Evolutionary conservation across 2,888 invertebrate genomes (phyloP).

Genomic region (Melipona bicolor): DNA sequence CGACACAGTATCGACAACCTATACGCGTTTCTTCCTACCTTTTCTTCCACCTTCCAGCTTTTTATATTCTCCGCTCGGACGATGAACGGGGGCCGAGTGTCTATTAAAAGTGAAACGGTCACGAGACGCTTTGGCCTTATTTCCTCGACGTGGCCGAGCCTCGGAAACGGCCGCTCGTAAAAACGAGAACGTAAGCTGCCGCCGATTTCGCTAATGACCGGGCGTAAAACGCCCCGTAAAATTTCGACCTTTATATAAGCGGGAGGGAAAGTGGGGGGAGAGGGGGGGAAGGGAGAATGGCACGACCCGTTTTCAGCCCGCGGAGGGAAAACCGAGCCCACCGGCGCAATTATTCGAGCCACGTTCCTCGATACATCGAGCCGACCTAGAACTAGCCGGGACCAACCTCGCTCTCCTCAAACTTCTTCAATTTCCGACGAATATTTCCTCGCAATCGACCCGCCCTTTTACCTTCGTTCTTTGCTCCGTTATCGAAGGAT

Average conservation of each 20-base stretch:
- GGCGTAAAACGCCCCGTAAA: conserved; percentile 73
- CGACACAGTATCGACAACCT: conserved; percentile 24
- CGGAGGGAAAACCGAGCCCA: conserved; percentile 29
- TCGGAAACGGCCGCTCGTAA: conserved; percentile 58
- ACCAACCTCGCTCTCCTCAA: background rate
- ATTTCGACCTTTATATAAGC: conserved; percentile 71
- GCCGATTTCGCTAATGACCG: conserved; percentile 74
- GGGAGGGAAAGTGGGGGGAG: background rate
- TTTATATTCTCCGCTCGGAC: background rate
- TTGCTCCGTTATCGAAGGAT: background rate
- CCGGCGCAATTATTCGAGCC: conserved; percentile 60
- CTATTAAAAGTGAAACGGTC: conserved; percentile 53
- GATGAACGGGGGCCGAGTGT: conserved; percentile 5
- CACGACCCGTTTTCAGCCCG: background rate
- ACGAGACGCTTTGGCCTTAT: conserved; percentile 45
- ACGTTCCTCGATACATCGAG: conserved; percentile 65
- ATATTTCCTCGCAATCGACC: conserved; percentile 25
- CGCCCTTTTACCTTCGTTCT: conserved; percentile 8
- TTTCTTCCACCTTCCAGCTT: too few relatives aligned
- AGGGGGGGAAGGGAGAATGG: background rate
- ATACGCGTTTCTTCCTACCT: background rate
- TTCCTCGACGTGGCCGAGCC: conserved; percentile 49
- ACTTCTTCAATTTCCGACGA: conserved; percentile 47
- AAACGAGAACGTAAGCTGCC: conserved; percentile 67
- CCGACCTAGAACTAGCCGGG: background rate